These are phyloP conservation scores for Diarsia brunnea DNA, from an alignment of 2,888 invertebrate species.

Conservation along the genomic window DNA sequence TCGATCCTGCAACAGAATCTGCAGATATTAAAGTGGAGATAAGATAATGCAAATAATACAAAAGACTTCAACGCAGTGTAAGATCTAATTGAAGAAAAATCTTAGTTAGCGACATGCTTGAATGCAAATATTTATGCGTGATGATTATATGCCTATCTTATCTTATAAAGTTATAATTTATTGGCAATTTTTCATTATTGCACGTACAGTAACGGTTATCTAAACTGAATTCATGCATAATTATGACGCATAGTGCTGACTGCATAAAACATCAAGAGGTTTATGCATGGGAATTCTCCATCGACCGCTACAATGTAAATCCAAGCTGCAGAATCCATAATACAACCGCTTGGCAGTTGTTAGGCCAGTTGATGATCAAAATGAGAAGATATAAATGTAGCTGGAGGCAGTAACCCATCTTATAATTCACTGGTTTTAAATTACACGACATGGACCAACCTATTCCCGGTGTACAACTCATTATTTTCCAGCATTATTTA, in stretches of 20 bases:
- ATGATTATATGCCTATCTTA: conserved; percentile 21
- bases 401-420: conserved; percentile 30
- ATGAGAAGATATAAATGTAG: conserved; percentile 33
- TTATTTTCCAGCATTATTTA: conserved; percentile 49
- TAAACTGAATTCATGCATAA: conserved; percentile 20
- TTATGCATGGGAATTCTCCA: conserved; percentile 10
- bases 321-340: background rate
- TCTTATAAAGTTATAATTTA: conserved; percentile 10
- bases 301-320: conserved; percentile 33
- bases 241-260: conserved; percentile 21
- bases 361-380: conserved; percentile 21
- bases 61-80: conserved; percentile 21
- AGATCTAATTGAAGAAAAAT: conserved; percentile 16
- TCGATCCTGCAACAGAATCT: background rate
- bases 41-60: conserved; percentile 7
- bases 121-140: conserved; percentile 37
- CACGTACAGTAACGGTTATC: conserved; percentile 35
- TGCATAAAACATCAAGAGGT: conserved; percentile 10
- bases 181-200: conserved; percentile 24
- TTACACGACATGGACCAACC: conserved; percentile 26
- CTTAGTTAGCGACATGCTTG: conserved; percentile 6
- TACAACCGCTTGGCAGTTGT: conserved; percentile 1
- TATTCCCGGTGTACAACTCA: conserved; percentile 31
- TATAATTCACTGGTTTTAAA: conserved; percentile 43
- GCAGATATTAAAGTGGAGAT: background rate